These are phyloP conservation scores for Aricia artaxerxes DNA, from an alignment of 2,888 invertebrate species.

Conservation along the genomic window DNA sequence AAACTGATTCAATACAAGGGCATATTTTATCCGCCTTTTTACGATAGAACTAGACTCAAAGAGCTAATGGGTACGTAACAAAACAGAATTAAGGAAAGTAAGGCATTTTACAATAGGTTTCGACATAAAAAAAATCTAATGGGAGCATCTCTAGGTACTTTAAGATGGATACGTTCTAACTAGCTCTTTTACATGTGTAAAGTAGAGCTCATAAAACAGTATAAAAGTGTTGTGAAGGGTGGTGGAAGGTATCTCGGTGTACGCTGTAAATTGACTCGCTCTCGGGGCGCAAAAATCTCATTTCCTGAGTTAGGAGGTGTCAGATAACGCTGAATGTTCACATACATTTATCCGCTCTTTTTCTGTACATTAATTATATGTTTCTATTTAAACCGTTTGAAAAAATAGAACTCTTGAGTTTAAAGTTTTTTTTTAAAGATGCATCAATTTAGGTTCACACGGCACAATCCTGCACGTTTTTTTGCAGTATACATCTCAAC, in stretches of 20 bases:
- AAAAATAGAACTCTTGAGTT: neutral
- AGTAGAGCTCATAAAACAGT: constrained; percentile 4
- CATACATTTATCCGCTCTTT: constrained; percentile 5
- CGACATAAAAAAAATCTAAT: no score
- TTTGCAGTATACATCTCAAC: no score
- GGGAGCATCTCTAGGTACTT: neutral
- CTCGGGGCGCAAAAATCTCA: constrained; percentile 52
- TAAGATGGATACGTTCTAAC: neutral
- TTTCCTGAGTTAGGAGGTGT: constrained; percentile 49
- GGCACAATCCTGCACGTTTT: no score
- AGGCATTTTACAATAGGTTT: no score
- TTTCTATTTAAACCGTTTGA: neutral
- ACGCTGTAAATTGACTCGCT: constrained; percentile 45
- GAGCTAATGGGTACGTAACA: no score
- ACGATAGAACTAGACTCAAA: no score
- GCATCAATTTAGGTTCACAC: no score
- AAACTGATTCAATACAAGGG: neutral
- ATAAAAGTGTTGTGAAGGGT: constrained; percentile 14
- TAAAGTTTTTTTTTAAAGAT: no score
- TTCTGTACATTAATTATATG: constrained; percentile 18
- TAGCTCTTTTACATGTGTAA: neutral
- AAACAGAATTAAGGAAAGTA: no score
- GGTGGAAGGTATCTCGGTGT: neutral
- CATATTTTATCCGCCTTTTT: no score
- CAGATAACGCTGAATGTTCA: constrained; percentile 12